A percentile compares a stretch with the other conserved stretches of the same genome.
These are phyloP conservation scores for Ceuthmochares aereus DNA, from an alignment of 2,113 vertebrate genomes.

Conservation along the genomic window DNA sequence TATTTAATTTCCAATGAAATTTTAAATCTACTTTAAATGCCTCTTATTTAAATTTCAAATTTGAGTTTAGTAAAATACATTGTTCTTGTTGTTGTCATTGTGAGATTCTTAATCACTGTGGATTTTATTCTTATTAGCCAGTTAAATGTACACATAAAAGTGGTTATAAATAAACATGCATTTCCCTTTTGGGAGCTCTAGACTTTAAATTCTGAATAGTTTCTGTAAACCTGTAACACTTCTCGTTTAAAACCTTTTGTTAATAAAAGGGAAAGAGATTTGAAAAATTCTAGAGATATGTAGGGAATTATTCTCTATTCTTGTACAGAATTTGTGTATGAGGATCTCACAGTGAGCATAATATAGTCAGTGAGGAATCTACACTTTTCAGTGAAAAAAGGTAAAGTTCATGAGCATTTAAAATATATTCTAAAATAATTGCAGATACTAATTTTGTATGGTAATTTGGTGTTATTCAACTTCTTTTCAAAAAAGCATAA, in stretches of 20 bases:
- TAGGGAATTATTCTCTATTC: neutral
- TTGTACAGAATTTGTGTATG: neutral
- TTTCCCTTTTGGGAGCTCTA: neutral
- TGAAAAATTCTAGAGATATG: neutral
- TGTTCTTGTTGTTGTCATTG: neutral
- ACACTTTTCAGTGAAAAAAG: neutral
- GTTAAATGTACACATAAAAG: neutral
- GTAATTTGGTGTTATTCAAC: neutral
- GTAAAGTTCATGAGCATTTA: neutral
- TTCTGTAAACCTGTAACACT: neutral
- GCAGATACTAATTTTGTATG: neutral
- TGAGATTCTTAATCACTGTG: neutral
- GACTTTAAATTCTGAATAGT: neutral
- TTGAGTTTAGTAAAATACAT: neutral
- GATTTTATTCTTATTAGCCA: neutral
- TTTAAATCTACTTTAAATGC: neutral
- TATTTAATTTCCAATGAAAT: neutral
- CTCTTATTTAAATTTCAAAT: neutral
- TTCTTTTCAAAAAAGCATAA: neutral
- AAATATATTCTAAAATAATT: neutral
- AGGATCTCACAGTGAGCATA: neutral
- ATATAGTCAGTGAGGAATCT: neutral
- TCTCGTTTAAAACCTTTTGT: neutral
- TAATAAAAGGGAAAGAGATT: neutral
- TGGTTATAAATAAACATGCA: neutral